A percentile compares a stretch with the other conserved stretches of the same genome.
phyloP scores from a whole-genome alignment of 2,888 invertebrate species.

The Perizoma affinitatum region DNA sequence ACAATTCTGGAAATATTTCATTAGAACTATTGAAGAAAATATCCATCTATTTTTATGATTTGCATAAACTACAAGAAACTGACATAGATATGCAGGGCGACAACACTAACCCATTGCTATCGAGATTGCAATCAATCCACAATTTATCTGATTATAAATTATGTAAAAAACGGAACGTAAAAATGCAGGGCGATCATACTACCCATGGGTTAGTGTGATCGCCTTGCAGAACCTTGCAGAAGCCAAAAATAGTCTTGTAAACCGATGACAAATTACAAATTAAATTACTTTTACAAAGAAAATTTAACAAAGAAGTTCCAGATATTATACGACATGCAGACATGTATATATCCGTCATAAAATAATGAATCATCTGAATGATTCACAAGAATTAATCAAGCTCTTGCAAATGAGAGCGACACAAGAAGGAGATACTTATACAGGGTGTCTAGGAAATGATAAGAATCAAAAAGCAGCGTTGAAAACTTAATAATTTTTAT shows the following conservation, averaged over 20 bases:
- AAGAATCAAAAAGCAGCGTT: not conserved
- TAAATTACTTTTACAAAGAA: slow-evolving; percentile 16
- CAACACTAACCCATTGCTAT: no score
- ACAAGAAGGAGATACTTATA: not conserved
- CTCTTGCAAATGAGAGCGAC: slow-evolving; percentile 26
- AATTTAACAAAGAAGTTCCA: slow-evolving; percentile 24
- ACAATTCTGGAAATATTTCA: no score
- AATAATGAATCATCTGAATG: slow-evolving; percentile 30
- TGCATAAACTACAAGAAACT: no score
- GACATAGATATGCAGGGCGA: no score
- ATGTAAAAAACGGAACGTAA: no score
- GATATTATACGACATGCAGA: slow-evolving; percentile 7
- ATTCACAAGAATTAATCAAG: slow-evolving; percentile 29
- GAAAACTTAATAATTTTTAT: no score
- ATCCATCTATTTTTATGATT: no score
- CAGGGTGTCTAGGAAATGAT: not conserved
- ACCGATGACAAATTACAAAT: slow-evolving; percentile 11
- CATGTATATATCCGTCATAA: slow-evolving; percentile 26
- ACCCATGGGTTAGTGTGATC: no score
- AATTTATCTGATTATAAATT: no score
- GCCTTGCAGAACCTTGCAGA: not conserved
- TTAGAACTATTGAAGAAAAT: no score
- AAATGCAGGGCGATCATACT: no score
- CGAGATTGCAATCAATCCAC: no score
- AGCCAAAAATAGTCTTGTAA: slow-evolving; percentile 1